Evolutionary conservation across 2,113 vertebrate genomes (phyloP), one percentile per base, ranked within the genome.

Genomic region (Patagioenas fasciata): DNA sequence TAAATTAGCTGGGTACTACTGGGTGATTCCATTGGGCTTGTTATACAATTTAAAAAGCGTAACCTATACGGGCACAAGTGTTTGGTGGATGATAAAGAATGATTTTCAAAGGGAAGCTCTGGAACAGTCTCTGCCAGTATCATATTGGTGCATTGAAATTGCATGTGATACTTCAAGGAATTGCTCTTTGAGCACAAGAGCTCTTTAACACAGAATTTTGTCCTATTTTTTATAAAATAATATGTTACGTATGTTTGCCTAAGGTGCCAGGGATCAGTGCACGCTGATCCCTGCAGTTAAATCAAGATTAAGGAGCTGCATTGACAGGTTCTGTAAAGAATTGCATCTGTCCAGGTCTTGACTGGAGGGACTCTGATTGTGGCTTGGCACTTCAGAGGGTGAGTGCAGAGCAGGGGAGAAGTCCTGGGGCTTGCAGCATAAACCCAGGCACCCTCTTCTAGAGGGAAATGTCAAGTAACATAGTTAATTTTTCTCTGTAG

Each of bases 241-340:
- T 51, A 13, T 36, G 62, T 79, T 75, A 29, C 21, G 9, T 85
- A 17, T 94, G 47, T 91, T 82, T 91, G 66, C 81, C 62, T 54
- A 65, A 80, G 81, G 85, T 85, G 40, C 40, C 56, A n/a, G n/a
- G n/a, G n/a, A n/a, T n/a, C n/a, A 66, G 42, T 85, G 54, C 4
- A 0, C 73, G 81, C 93, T 93, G 89, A 77, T 96, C 70, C 81
- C 89, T 66, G 53, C 50, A 85, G 71, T 88, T 82, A 89, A 94
- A 82, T 57, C 61, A 61, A 58, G 67, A 88, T 89, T 96, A 89
- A 89, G 87, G 69, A 95, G 19, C 70, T 91, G 24, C 5, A 0
- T 75, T 95, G 91, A 67, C 84, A 89, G 91, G 77, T 89, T 57
- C 50, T 40, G 62, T 72, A 75, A 91, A 75, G 61, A 82, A 65